Percentiles rank a stretch among this genome's conserved stretches.
phyloP scores from a whole-genome alignment of 2,113 vertebrate species.

The Tupaia tana region DNA sequence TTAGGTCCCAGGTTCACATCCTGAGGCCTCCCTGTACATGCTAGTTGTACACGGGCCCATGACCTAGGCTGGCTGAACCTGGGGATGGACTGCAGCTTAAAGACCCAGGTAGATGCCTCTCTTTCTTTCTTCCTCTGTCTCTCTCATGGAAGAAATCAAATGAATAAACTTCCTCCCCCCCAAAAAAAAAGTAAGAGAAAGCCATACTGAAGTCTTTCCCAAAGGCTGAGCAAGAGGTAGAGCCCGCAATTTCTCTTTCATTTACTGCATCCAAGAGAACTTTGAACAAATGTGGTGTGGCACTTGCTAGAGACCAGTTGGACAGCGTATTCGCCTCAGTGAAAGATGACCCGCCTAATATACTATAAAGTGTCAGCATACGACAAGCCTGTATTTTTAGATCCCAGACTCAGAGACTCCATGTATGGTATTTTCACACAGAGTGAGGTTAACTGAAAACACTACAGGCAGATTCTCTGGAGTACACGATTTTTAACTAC shows the following conservation, averaged over 20 bases:
- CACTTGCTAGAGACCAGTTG: not conserved
- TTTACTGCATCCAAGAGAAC: not conserved
- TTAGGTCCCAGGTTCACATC: no score
- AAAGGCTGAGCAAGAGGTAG: not conserved
- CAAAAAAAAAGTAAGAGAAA: not conserved
- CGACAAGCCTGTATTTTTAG: conserved; percentile 49
- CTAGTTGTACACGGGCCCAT: no score
- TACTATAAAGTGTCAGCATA: conserved; percentile 36
- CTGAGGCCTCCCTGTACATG: no score
- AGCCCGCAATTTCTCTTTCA: not conserved
- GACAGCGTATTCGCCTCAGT: not conserved
- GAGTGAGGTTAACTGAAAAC: conserved; percentile 70
- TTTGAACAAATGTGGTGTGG: not conserved
- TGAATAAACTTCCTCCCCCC: no score
- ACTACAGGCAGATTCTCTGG: conserved; percentile 51
- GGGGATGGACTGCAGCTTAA: no score
- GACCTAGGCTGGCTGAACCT: no score
- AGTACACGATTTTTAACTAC: conserved; percentile 63
- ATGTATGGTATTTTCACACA: conserved; percentile 31
- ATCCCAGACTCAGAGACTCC: conserved; percentile 43
- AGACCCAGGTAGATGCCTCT: no score
- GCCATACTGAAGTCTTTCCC: conserved; percentile 16
- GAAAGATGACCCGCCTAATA: conserved; percentile 33
- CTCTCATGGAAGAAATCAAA: no score
- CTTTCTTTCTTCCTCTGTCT: no score